These are phyloP conservation scores for Lampris incognitus DNA, from an alignment of 2,113 vertebrate species.

Conservation along the genomic window DNA sequence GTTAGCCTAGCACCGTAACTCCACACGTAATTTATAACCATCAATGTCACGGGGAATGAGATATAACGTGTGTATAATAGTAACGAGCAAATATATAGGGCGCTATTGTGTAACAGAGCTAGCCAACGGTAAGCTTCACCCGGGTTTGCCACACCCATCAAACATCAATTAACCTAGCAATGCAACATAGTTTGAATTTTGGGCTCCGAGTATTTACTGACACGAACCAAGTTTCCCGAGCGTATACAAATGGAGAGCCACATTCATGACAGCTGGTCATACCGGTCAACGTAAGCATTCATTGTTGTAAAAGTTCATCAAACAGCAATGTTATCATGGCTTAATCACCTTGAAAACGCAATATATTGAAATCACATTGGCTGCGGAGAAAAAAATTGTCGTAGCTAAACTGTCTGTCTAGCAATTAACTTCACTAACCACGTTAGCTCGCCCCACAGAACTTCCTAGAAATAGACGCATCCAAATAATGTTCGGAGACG, in stretches of 20 bases:
- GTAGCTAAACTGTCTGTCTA: slow-evolving; percentile 28
- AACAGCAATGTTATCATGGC: not conserved
- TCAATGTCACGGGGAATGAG: slow-evolving; percentile 46
- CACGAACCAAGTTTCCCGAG: not conserved
- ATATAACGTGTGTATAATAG: slow-evolving; percentile 1
- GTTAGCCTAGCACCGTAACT: slow-evolving; percentile 69
- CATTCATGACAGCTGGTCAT: not conserved
- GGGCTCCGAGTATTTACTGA: not conserved
- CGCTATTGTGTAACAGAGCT: not conserved
- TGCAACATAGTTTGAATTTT: slow-evolving; percentile 28
- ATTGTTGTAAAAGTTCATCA: not conserved
- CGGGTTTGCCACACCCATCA: not conserved
- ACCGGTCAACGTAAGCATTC: not conserved
- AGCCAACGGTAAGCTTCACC: not conserved
- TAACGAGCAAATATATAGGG: not conserved
- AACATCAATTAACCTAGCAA: not conserved
- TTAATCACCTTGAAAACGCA: too few species aligned
- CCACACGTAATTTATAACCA: slow-evolving; percentile 16
- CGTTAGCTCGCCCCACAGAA: slow-evolving; percentile 58
- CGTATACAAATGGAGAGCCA: not conserved
- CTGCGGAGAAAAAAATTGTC: not conserved
- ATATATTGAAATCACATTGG: not conserved
- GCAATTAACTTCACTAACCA: slow-evolving; percentile 45
- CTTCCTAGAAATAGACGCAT: slow-evolving; percentile 69
- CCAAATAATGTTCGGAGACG: slow-evolving; percentile 13